phyloP scores from a whole-genome alignment of 1,140 invertebrate genomes.

The Heliconius eleuchia region DNA sequence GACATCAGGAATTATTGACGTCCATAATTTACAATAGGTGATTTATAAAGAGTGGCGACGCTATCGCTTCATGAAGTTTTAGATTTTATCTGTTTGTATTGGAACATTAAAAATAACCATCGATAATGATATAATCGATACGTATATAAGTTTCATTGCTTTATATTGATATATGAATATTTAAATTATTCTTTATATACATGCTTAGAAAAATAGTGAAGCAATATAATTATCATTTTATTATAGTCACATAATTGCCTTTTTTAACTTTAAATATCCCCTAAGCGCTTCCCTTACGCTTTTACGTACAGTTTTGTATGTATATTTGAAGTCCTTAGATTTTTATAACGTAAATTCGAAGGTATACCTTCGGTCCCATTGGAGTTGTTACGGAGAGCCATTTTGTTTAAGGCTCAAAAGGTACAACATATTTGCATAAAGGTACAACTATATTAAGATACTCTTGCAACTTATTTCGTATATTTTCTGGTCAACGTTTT shows the following conservation, averaged over 20 bases:
- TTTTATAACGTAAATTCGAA: neutral
- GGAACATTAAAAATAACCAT: neutral
- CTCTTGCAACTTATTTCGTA: too few species aligned
- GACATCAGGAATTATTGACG: neutral
- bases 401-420: neutral
- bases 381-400: neutral
- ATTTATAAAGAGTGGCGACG: neutral
- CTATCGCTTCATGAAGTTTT: neutral
- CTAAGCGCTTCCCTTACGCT: too few species aligned
- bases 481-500: too few species aligned
- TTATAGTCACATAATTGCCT: too few species aligned
- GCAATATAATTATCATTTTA: too few species aligned
- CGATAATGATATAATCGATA: neutral
- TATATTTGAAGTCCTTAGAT: neutral
- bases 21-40: neutral
- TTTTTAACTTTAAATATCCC: too few species aligned
- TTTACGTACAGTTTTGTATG: neutral
- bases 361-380: neutral
- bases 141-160: neutral
- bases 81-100: constrained; percentile 1
- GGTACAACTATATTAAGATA: neutral
- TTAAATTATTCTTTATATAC: neutral
- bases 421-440: constrained; percentile 4
- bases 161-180: neutral
- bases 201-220: too few species aligned